Percentiles rank a stretch among this genome's conserved stretches.
phyloP scores from a whole-genome alignment of 2,888 invertebrate genomes.

The Baronia brevicornis region DNA sequence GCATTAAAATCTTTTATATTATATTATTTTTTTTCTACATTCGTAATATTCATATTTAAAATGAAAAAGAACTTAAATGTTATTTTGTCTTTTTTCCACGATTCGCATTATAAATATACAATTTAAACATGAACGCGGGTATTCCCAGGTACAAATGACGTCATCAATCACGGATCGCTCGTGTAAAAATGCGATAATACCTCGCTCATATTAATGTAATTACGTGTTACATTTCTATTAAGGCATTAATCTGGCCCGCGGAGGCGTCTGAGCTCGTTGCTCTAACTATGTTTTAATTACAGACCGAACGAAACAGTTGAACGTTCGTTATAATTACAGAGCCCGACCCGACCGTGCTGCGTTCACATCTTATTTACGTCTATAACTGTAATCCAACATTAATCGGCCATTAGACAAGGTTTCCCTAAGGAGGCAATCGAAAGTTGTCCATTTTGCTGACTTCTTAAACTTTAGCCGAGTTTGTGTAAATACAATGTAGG shows the following conservation, averaged over 20 bases:
- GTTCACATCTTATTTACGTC: conserved; percentile 24
- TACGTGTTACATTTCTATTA: conserved; percentile 68
- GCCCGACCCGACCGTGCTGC: conserved; percentile 36
- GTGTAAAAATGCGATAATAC: conserved; percentile 41
- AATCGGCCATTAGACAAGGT: too few relatives aligned
- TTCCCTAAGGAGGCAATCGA: too few relatives aligned
- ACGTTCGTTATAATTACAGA: conserved; percentile 60
- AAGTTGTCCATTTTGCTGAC: too few relatives aligned
- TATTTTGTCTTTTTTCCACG: background rate
- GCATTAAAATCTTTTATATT: too few relatives aligned
- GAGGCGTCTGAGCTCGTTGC: conserved; percentile 41
- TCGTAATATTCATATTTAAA: background rate
- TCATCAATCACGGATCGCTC: conserved; percentile 42
- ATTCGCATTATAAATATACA: too few relatives aligned
- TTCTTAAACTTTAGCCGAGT: too few relatives aligned
- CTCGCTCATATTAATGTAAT: conserved; percentile 46
- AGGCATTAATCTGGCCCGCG: conserved; percentile 48
- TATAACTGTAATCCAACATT: too few relatives aligned
- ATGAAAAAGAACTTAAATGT: background rate
- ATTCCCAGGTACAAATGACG: conserved; percentile 21
- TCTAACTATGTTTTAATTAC: conserved; percentile 73
- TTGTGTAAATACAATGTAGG: too few relatives aligned
- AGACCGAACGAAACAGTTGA: conserved; percentile 47
- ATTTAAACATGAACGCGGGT: background rate
- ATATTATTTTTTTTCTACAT: too few relatives aligned